Base-by-base conservation (phyloP, 2,888 invertebrate species). In the Melieria crassipennis region DNA sequence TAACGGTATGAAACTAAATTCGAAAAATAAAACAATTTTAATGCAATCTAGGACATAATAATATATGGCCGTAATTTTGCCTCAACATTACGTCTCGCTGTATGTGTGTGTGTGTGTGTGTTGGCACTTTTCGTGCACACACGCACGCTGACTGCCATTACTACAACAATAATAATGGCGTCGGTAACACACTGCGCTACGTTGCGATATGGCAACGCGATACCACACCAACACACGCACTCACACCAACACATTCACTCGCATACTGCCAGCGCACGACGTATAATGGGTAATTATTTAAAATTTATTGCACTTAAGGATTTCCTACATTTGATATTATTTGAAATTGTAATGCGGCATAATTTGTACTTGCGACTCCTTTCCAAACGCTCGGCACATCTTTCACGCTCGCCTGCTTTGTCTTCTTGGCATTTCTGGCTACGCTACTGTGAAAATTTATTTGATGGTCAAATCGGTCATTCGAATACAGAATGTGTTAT, bases 271-370 rank as follows among this genome's bases (percentile, higher is more conserved):
- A 65, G 16, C 47, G 30, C 45, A 62, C 65, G 69, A 70, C 73
- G 71, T 75, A 80, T 83, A 83, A 84, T 84, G 82, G 83, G 84
- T 84, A 84, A 84, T 85, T 85, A 85, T 83, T 81, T 81, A 73
- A 83, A 85, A 86, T 84, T 85, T 86, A 85, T 85, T 83, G 78
- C 82, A 78, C 78, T 81, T 78, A 78, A 78, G 82, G 80, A 80
- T 79, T 79, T 79, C 74, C 75, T 74, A 70, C 63, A 62, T 69
- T 69, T 69, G 48, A 57, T 63, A 52, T 71, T 72, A 72, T 70
- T 73, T 68, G 64, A 64, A 65, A 73, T 70, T 70, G 67, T 68
- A 64, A 70, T 70, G 67, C 56, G 48, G 56, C 62, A 56, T 45
- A 65, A 50, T 13, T 11, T 60, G 43, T 67, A 42, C 30, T 52